Evolutionary conservation across 2,888 invertebrate species (phyloP).

Genomic region (Agrochola lota): DNA sequence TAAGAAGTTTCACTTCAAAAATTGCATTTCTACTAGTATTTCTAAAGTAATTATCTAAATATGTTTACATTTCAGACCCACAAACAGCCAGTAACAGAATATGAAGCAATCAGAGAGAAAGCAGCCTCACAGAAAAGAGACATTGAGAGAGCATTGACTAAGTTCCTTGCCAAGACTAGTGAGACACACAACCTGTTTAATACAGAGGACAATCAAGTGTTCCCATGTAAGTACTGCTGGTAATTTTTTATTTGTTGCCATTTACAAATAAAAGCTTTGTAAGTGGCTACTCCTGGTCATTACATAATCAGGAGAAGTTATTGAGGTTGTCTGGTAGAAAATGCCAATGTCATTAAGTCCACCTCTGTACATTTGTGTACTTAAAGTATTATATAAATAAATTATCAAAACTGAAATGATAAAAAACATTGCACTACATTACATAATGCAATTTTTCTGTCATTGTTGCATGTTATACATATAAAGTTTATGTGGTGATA

Average conservation of each 20-base stretch:
- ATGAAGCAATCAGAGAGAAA: slow-evolving; percentile 98
- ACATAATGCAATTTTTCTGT: not conserved
- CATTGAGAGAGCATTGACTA: slow-evolving; percentile 97
- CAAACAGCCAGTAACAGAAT: slow-evolving; percentile 98
- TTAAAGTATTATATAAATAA: not conserved
- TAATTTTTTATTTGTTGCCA: not conserved
- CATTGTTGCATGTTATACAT: not conserved
- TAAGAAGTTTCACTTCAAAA: too few species aligned
- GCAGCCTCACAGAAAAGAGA: slow-evolving; percentile 98
- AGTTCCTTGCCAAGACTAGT: slow-evolving; percentile 98
- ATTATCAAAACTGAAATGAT: not conserved
- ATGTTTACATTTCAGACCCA: slow-evolving; percentile 92
- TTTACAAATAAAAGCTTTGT: not conserved
- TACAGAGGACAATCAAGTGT: slow-evolving; percentile 96
- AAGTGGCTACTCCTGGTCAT: not conserved
- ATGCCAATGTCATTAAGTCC: not conserved
- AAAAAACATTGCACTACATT: not conserved
- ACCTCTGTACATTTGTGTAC: not conserved
- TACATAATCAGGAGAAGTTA: not conserved
- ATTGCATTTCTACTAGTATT: not conserved
- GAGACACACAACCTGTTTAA: slow-evolving; percentile 97
- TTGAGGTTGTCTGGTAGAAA: not conserved
- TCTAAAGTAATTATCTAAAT: not conserved
- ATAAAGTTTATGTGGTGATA: not conserved
- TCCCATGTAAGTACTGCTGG: slow-evolving; percentile 93